These are phyloP conservation scores for Leucophenga varia DNA, from an alignment of 1,140 invertebrate genomes.

Conservation along the genomic window DNA sequence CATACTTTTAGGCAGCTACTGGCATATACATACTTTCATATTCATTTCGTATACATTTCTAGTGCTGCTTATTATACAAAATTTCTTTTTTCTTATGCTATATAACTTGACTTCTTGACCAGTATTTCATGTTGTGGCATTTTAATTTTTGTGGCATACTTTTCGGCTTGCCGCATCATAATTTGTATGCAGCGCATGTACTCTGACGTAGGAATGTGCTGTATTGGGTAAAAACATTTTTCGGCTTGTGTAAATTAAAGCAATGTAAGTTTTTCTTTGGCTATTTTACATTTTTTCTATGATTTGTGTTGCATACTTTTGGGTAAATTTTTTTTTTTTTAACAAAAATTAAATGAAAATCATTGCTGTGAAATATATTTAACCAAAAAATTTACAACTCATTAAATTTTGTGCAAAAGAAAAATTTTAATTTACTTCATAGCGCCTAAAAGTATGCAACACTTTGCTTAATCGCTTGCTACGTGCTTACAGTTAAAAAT, in stretches of 20 bases:
- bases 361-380: no score
- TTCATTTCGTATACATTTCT: no score
- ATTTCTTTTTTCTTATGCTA: background rate
- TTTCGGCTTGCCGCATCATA: constrained; percentile 23
- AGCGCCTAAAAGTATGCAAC: background rate
- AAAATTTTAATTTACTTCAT: no score
- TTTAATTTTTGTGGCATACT: constrained; percentile 39
- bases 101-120: constrained; percentile 22
- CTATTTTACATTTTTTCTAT: constrained; percentile 29
- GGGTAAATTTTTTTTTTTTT: no score
- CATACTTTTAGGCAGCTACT: no score
- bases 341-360: no score
- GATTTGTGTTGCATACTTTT: constrained; percentile 23
- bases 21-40: no score
- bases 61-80: no score
- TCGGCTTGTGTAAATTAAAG: constrained; percentile 5
- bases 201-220: no score
- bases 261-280: no score
- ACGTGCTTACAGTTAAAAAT: background rate
- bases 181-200: constrained; percentile 36
- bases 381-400: no score
- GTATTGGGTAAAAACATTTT: constrained; percentile 4
- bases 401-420: no score
- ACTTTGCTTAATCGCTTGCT: background rate
- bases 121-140: constrained; percentile 40